These are phyloP conservation scores for Hypotaenidia okinawae DNA, from an alignment of 2,797 vertebrate genomes.

Conservation along the genomic window DNA sequence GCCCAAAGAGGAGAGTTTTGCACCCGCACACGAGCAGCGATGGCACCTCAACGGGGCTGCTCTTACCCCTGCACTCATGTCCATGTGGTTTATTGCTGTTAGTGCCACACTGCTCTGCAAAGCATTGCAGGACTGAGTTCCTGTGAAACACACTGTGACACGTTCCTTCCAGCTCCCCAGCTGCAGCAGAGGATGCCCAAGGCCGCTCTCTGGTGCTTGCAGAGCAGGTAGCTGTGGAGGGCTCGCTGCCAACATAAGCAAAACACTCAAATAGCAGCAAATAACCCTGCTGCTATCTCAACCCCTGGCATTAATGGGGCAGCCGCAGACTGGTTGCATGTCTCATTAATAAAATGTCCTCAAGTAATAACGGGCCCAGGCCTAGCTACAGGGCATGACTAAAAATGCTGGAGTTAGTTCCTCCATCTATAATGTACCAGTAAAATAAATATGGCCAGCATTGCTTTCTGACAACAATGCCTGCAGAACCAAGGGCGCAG, in stretches of 20 bases:
- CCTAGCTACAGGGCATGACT: neutral
- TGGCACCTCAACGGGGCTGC: accelerated
- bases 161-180: neutral
- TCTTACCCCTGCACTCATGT: accelerated
- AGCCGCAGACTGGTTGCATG: neutral
- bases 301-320: neutral
- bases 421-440: neutral
- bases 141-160: accelerated
- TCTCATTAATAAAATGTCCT: neutral
- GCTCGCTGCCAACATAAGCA: neutral
- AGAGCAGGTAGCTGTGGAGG: neutral
- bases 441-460: neutral
- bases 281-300: neutral
- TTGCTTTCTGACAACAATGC: neutral
- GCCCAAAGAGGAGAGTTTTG: neutral
- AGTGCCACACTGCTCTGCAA: neutral
- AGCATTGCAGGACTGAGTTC: accelerated
- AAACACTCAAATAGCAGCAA: neutral
- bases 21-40: accelerated
- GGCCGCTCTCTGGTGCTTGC: accelerated
- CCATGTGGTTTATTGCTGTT: neutral
- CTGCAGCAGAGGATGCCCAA: accelerated
- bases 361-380: neutral
- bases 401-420: neutral
- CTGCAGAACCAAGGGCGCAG: accelerated